A percentile compares a stretch with the other conserved stretches of the same genome.
These are phyloP conservation scores for Amiota minor DNA, from an alignment of 2,888 invertebrate species.

Conservation along the genomic window DNA sequence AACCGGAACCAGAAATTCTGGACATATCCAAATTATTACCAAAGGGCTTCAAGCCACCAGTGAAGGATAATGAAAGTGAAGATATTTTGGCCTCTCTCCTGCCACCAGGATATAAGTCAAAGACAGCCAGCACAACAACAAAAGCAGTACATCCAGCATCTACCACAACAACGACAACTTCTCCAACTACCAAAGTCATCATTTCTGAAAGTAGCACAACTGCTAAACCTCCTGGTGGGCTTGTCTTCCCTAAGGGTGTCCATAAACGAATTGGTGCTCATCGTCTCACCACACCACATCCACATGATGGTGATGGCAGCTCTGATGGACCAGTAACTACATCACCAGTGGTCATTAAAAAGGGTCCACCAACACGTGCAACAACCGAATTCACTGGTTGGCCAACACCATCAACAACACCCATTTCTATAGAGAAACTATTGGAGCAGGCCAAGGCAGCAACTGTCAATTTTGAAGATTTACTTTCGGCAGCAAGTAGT, in stretches of 20 bases:
- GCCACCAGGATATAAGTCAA: slow-evolving; percentile 76
- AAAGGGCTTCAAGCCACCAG: slow-evolving; percentile 76
- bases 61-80: slow-evolving; percentile 39
- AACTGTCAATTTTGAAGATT: slow-evolving; percentile 75
- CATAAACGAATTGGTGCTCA: slow-evolving; percentile 76
- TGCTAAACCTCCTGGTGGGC: slow-evolving; percentile 74
- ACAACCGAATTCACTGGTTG: slow-evolving; percentile 93
- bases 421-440: slow-evolving; percentile 87
- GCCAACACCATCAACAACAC: slow-evolving; percentile 91
- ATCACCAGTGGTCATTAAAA: slow-evolving; percentile 82
- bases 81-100: slow-evolving; percentile 72
- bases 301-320: slow-evolving; percentile 60
- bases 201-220: neutral
- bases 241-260: slow-evolving; percentile 83
- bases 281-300: slow-evolving; percentile 77
- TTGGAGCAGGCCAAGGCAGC: slow-evolving; percentile 80
- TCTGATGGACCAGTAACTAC: slow-evolving; percentile 70
- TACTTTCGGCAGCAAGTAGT: slow-evolving; percentile 66
- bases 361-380: slow-evolving; percentile 89
- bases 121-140: slow-evolving; percentile 37
- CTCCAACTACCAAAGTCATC: slow-evolving; percentile 35
- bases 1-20: slow-evolving; percentile 41
- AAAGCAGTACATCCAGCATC: slow-evolving; percentile 50
- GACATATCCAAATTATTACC: slow-evolving; percentile 79
- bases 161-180: slow-evolving; percentile 40